These are phyloP conservation scores for Zaprionus kolodkinae DNA, from an alignment of 1,140 invertebrate species.

Conservation along the genomic window DNA sequence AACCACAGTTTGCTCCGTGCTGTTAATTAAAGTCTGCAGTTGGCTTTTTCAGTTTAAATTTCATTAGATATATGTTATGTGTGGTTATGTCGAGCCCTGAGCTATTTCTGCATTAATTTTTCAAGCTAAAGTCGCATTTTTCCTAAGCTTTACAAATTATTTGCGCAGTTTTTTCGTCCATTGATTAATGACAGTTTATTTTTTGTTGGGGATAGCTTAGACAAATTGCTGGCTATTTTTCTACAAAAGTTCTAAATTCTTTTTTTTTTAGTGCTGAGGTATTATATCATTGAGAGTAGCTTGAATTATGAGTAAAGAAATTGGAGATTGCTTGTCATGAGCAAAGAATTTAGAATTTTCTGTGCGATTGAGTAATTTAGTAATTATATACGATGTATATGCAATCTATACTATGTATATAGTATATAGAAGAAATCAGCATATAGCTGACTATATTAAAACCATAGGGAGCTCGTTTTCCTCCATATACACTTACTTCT, in stretches of 20 bases:
- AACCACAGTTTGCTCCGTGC: background rate
- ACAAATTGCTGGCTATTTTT: slow-evolving; percentile 17
- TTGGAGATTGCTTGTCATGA: too few species aligned
- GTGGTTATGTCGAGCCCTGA: background rate
- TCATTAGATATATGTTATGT: background rate
- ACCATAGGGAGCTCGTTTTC: too few species aligned
- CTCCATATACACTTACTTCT: slow-evolving; percentile 18
- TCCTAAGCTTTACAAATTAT: background rate
- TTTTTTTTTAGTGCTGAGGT: too few species aligned
- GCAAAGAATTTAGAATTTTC: background rate
- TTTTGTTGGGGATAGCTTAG: background rate
- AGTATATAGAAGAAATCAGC: too few species aligned
- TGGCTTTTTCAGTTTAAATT: background rate
- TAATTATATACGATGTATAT: too few species aligned
- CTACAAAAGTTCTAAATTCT: background rate
- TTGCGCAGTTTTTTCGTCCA: background rate
- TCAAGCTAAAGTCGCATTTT: background rate
- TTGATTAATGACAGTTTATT: background rate
- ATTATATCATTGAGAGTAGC: too few species aligned
- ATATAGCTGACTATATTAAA: too few species aligned
- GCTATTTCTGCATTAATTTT: background rate
- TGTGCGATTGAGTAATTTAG: too few species aligned
- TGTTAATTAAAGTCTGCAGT: slow-evolving; percentile 7
- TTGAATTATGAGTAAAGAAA: too few species aligned
- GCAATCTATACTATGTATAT: too few species aligned